Percentiles rank a stretch among this genome's conserved stretches.
Conservation (phyloP, 2,113 vertebrate species). For the Etheostoma cragini region DNA sequence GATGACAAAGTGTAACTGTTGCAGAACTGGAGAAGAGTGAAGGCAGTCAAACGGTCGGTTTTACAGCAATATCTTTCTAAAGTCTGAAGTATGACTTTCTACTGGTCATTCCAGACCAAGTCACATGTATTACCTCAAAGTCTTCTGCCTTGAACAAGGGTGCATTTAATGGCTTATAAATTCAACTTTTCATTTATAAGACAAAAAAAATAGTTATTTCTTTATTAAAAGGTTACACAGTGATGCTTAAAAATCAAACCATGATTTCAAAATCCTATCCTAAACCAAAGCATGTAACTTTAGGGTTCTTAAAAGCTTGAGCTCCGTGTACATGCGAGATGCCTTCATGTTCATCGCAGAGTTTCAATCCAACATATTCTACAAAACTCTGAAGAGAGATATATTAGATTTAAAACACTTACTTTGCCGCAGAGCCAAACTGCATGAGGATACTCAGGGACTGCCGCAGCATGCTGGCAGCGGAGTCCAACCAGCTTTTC, state of each 20-base stretch:
- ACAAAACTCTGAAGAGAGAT: neutral
- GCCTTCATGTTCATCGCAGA: neutral
- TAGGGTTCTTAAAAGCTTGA: no score
- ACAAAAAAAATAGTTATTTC: neutral
- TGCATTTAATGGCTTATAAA: neutral
- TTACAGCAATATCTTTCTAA: neutral
- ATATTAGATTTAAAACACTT: slow-evolving; percentile 31
- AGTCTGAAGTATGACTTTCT: neutral
- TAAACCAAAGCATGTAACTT: neutral
- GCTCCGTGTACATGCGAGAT: neutral
- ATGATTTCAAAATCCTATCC: no score
- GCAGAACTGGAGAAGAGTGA: neutral
- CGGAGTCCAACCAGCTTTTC: slow-evolving; percentile 23
- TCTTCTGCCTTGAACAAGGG: neutral
- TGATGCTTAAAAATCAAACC: neutral
- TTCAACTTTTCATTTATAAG: neutral
- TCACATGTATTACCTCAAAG: no score
- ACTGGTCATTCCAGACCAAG: neutral
- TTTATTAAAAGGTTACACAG: neutral
- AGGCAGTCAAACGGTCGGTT: neutral
- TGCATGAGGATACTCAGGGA: slow-evolving; percentile 83
- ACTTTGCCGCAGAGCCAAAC: slow-evolving; percentile 75
- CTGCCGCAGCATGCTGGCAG: slow-evolving; percentile 82
- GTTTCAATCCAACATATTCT: neutral
- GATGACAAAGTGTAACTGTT: neutral